Conservation (phyloP, 2,888 invertebrate species). For the Andrena bicolor region DNA sequence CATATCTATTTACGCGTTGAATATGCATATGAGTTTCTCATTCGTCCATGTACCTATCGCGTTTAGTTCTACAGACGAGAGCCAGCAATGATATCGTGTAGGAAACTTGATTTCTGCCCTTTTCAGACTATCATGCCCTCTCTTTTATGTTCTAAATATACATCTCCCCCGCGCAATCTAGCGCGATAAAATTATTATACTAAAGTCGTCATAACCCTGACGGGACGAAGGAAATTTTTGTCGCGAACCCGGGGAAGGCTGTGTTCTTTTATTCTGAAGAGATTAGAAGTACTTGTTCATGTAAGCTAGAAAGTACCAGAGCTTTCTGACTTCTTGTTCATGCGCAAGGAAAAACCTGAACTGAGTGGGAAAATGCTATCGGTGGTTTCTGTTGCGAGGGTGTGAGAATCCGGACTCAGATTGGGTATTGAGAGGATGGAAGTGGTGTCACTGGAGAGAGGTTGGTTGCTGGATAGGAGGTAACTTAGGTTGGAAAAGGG, state of each 20-base stretch:
- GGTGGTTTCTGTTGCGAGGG: no score
- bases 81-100: background rate
- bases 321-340: no score
- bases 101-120: background rate
- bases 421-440: no score
- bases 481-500: no score
- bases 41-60: conserved; percentile 28
- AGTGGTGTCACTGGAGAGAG: no score
- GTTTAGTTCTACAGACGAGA: conserved; percentile 21
- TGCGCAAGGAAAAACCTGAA: no score
- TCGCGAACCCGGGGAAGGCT: no score
- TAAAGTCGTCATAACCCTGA: background rate
- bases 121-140: background rate
- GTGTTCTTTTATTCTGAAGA: background rate
- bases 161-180: background rate
- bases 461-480: no score
- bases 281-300: no score
- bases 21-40: conserved; percentile 16
- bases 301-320: no score
- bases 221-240: background rate
- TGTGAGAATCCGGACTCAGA: no score
- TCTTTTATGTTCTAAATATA: background rate
- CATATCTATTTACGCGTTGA: conserved; percentile 22
- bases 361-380: no score
- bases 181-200: background rate